Base-by-base conservation (phyloP, 2,797 vertebrate genomes). In the Heterohyrax brucei region DNA sequence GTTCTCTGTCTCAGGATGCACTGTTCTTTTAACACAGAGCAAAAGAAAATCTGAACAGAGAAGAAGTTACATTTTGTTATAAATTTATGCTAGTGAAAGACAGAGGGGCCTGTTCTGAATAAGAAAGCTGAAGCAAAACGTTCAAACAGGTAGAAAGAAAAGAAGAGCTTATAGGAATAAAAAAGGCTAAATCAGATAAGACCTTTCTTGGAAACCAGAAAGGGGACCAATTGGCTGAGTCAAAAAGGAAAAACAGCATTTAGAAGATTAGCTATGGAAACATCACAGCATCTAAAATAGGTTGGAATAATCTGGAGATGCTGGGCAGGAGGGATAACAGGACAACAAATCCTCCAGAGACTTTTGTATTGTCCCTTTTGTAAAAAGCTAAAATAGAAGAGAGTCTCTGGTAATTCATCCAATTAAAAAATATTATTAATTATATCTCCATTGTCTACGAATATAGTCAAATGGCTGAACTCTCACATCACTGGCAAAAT, bases 11-110 rank as follows among this genome's bases (percentile, higher is more conserved):
- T 83, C 30, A 86, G 18, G 10, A 53, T 93, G 62, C 33, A 22
- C 39, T 92, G 19, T 90, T 62, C 44, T 90, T 96, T 92, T 82
- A 93, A 90, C 44, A 75, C 44, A 62, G 28, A 95, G n/a, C 7
- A 77, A 82, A 92, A 85, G 26, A 94, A 90, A 92, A 93, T 93
- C 89, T 56, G 94, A 92, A 92, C 8, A 86, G 77, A 83, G 28
- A 50, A 90, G 66, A 95, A 95, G 94, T 87, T 75, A 46, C 70
- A 92, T 97, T 96, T 92, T 94, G 61, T 92, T 85, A 92, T 87
- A 96, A 70, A 92, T 95, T 88, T 91, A 93, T 92, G 86, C 53
- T 91, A 97, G 93, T 70, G 87, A 92, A 96, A 93, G 28, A 33
- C 89, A 93, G 53, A 96, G 83, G 88, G 59, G 16, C 19, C 33